Percentiles rank a stretch among this genome's conserved stretches.
Conservation (phyloP, 1,140 invertebrate genomes). For the Chlorops oryzae region DNA sequence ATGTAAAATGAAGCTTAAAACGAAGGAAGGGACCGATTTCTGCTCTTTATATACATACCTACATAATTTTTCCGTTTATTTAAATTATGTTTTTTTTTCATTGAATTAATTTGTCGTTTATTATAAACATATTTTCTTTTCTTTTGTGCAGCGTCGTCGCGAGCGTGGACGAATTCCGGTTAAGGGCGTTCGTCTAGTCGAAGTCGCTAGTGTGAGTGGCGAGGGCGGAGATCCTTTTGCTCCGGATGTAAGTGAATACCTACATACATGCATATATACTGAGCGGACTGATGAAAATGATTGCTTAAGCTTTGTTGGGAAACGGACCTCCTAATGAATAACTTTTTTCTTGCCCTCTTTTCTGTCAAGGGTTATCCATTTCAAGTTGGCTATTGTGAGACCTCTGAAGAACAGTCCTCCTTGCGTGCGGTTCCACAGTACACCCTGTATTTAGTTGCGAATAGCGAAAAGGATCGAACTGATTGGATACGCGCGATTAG, state of each 20-base stretch:
- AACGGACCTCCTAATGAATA: background rate
- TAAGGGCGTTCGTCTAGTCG: constrained; percentile 66
- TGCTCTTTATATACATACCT: too few species aligned
- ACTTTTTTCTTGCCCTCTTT: constrained; percentile 24
- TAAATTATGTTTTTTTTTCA: too few species aligned
- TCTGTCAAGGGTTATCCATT: constrained; percentile 53
- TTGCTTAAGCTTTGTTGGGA: background rate
- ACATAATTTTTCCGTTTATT: too few species aligned
- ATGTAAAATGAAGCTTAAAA: too few species aligned
- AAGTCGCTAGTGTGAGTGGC: constrained; percentile 60
- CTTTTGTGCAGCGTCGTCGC: constrained; percentile 60
- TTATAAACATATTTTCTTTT: constrained; percentile 14
- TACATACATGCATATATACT: background rate
- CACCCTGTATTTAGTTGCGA: constrained; percentile 69
- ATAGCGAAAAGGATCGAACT: constrained; percentile 61
- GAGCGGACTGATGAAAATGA: background rate
- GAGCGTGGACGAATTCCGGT: constrained; percentile 73
- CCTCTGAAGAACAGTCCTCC: constrained; percentile 14
- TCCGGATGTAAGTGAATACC: constrained; percentile 46
- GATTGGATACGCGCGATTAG: constrained; percentile 74
- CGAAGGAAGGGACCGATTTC: too few species aligned
- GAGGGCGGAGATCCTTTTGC: constrained; percentile 47
- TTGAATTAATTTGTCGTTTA: too few species aligned
- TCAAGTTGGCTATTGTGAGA: constrained; percentile 69
- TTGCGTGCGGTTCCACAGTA: constrained; percentile 56